These are phyloP conservation scores for Galagoides demidoff DNA, from an alignment of 2,797 vertebrate species.

Conservation along the genomic window DNA sequence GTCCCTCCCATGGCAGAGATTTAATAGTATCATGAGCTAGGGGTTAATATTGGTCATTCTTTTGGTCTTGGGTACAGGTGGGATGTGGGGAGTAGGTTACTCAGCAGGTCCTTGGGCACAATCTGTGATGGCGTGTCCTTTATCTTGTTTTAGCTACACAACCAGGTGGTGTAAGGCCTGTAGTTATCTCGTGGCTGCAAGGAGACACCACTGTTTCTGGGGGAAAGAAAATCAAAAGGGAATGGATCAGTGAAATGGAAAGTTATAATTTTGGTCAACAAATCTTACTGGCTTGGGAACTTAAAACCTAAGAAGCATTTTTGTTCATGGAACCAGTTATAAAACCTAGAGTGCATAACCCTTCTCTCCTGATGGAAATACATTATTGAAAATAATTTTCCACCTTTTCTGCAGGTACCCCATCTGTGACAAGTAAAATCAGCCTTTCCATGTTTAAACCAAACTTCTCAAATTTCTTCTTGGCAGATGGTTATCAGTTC, in stretches of 20 bases:
- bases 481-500: conserved; percentile 70
- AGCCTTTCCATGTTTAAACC: conserved; percentile 64
- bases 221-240: not conserved
- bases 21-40: not conserved
- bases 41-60: not conserved
- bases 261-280: not conserved
- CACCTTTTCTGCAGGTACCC: not conserved
- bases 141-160: not conserved
- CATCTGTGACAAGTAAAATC: conserved; percentile 69
- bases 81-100: not conserved
- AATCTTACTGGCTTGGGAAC: not conserved
- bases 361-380: conserved; percentile 40
- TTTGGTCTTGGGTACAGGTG: not conserved
- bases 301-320: not conserved
- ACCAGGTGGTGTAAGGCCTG: not conserved
- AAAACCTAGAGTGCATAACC: not conserved
- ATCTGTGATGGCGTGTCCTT: not conserved
- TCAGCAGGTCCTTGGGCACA: not conserved
- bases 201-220: not conserved
- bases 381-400: conserved; percentile 45
- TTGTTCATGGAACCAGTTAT: not conserved
- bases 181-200: not conserved
- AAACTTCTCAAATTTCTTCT: conserved; percentile 77
- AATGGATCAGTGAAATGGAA: not conserved
- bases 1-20: not conserved